Percentiles rank a stretch among this genome's conserved stretches.
These are phyloP conservation scores for Aphis craccivora DNA, from an alignment of 1,140 invertebrate species.

Conservation along the genomic window DNA sequence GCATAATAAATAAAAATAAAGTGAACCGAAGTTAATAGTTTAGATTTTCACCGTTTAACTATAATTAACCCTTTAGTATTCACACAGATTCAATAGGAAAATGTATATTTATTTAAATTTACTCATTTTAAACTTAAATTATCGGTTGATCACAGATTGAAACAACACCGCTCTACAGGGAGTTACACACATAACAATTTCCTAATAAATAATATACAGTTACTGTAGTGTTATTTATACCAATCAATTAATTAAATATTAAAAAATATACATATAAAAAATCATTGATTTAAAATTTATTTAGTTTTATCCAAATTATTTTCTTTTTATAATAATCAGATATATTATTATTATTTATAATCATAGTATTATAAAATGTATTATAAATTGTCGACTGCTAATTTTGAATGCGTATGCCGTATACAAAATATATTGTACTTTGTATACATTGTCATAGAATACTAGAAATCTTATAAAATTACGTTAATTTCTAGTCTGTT, in stretches of 20 bases:
- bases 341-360: not conserved
- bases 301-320: not conserved
- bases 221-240: too few relatives aligned
- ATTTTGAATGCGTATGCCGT: not conserved
- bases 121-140: not conserved
- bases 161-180: not conserved
- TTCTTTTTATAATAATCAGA: not conserved
- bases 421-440: not conserved
- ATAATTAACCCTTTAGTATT: not conserved
- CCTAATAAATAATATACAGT: too few relatives aligned
- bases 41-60: not conserved
- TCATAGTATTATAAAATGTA: too few relatives aligned
- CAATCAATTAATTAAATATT: not conserved
- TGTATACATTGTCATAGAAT: not conserved
- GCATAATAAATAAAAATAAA: not conserved
- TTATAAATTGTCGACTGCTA: not conserved
- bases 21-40: not conserved
- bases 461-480: not conserved
- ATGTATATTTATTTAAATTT: not conserved
- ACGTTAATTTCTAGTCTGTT: not conserved
- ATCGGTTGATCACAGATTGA: not conserved
- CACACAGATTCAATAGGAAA: not conserved
- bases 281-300: not conserved
- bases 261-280: not conserved
- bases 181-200: not conserved